Evolutionary conservation across 1,140 invertebrate species (phyloP).

Genomic region (Coboldia fuscipes): DNA sequence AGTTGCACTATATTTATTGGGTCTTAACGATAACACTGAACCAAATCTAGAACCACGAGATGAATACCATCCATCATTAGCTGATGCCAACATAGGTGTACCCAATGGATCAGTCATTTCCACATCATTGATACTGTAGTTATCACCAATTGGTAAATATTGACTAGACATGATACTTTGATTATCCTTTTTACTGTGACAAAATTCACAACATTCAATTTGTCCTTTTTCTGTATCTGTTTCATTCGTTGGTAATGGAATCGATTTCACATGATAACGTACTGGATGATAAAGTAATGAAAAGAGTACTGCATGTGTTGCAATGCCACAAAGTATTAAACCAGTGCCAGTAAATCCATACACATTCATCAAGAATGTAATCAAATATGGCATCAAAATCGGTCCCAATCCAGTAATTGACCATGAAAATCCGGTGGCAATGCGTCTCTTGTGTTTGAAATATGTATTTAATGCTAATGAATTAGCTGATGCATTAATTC

Average conservation of each 20-base stretch:
- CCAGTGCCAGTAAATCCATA: constrained; percentile 32
- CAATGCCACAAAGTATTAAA: constrained; percentile 30
- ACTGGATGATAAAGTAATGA: constrained; percentile 36
- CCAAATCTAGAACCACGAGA: constrained; percentile 22
- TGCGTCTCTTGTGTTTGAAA: constrained; percentile 29
- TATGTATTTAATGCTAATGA: constrained; percentile 34
- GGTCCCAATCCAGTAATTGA: constrained; percentile 33
- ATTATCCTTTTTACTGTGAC: constrained; percentile 14
- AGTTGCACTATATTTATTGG: too few species aligned
- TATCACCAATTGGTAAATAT: constrained; percentile 40
- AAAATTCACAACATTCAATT: constrained; percentile 12
- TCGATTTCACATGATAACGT: constrained; percentile 29
- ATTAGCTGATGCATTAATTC: constrained; percentile 34
- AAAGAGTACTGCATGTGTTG: constrained; percentile 30
- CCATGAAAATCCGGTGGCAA: constrained; percentile 32
- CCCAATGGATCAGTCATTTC: constrained; percentile 39
- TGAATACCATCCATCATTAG: constrained; percentile 38
- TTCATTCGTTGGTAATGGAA: neutral
- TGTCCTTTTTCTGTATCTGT: constrained; percentile 3
- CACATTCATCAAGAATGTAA: constrained; percentile 24
- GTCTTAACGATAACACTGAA: too few species aligned
- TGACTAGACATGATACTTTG: constrained; percentile 34
- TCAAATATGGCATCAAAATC: constrained; percentile 29
- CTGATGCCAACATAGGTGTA: constrained; percentile 36
- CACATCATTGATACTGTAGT: constrained; percentile 30